Base-by-base conservation (phyloP, 2,113 vertebrate species). In the Gallinago paraguaiae region DNA sequence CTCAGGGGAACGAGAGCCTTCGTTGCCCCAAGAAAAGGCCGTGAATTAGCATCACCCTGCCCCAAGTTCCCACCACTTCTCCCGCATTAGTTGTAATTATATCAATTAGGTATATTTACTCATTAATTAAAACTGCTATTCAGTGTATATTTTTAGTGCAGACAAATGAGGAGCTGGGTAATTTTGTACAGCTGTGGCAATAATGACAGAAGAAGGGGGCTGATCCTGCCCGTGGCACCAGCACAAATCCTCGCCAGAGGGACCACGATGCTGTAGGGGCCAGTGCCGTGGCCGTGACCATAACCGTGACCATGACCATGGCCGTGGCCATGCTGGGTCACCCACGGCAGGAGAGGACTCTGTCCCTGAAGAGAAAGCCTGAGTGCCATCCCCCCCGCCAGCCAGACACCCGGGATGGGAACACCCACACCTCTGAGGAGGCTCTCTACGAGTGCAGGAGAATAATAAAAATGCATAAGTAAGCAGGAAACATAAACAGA, bases 401-500 rank as follows among this genome's bases (percentile, higher is more conserved):
- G 17, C 5, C 48, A 48, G 82, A 20, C 46, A 11, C 9, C 78
- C 33, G 0, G 6, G n/a, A 5, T 15, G 33, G 64, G 69, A 50
- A 56, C 51, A 11, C 13, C 5, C 3, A 13, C 71, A 6, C 54
- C 68, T 57, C 10, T 33, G 12, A 64, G 65, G 78, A 85, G 93
- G 35, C 85, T 71, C 46, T 65, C 82, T 65, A 91, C 91, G 84
- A 86, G 65, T 94, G 96, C 77, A 87, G 83, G 77, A 87, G 12
- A 89, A 82, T 46, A 86, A 92, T 69, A 85, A 90, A 97, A 95
- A 91, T 68, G 80, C 82, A 92, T 80, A 97, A 97, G 94, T 91
- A 97, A 92, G 84, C 90, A 96, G 93, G 96, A 97, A 97, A 95
- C 51, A 93, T 71, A 97, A 97, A 95, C 88, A 97, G 70, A 89